Conservation (phyloP, 2,888 invertebrate genomes). For the Endotricha flammealis region DNA sequence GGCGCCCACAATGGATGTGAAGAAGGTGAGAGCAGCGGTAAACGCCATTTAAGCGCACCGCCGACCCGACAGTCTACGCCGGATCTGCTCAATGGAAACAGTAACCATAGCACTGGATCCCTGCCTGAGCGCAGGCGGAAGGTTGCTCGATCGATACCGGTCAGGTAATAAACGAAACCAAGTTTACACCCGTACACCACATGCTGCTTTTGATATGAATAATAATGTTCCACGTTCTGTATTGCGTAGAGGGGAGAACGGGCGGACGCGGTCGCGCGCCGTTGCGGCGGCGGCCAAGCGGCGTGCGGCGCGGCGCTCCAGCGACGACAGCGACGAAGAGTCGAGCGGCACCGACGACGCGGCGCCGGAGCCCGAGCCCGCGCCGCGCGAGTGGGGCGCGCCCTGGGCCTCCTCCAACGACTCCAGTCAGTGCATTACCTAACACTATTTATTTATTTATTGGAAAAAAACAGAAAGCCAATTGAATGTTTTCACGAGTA, state of each 20-base stretch:
- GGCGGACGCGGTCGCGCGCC: constrained; percentile 46
- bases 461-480: too few species aligned
- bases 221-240: constrained; percentile 2
- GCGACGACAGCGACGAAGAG: constrained; percentile 71
- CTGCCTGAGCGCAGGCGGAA: constrained; percentile 68
- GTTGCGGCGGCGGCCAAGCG: constrained; percentile 53
- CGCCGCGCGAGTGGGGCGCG: constrained; percentile 74
- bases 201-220: too few species aligned
- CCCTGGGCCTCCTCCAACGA: constrained; percentile 73
- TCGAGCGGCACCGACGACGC: constrained; percentile 70
- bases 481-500: too few species aligned
- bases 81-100: constrained; percentile 68
- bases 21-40: constrained; percentile 56
- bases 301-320: constrained; percentile 61
- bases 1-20: constrained; percentile 51
- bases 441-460: too few species aligned
- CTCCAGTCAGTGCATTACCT: constrained; percentile 59
- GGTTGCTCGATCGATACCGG: constrained; percentile 54
- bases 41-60: constrained; percentile 65
- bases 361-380: constrained; percentile 66
- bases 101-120: constrained; percentile 69
- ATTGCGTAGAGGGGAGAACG: constrained; percentile 48
- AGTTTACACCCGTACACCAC: too few species aligned
- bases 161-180: too few species aligned
- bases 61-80: constrained; percentile 68